Conservation (phyloP, 1,140 invertebrate genomes). For the Drosophila novamexicana region DNA sequence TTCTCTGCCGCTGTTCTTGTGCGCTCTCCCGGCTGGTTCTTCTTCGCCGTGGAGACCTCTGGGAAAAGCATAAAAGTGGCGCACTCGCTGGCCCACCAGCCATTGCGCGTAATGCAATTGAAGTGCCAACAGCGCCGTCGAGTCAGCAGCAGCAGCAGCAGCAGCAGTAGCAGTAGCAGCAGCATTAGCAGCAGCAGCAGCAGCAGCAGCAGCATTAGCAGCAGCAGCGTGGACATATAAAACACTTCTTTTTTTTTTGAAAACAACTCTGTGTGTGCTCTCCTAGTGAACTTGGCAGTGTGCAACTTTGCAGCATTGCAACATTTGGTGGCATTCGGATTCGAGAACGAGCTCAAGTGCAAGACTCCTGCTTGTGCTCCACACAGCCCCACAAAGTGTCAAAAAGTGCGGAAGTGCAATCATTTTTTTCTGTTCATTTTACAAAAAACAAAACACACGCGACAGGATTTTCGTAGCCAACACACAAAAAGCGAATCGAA, state of each 20-base stretch:
- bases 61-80: slow-evolving; percentile 84
- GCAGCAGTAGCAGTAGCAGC: slow-evolving; percentile 33
- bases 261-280: slow-evolving; percentile 30
- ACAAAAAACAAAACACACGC: slow-evolving; percentile 24
- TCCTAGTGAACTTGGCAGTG: slow-evolving; percentile 52
- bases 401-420: slow-evolving; percentile 47
- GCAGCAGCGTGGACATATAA: slow-evolving; percentile 54
- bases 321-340: slow-evolving; percentile 36
- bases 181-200: slow-evolving; percentile 33
- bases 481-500: not conserved
- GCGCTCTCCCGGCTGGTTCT: slow-evolving; percentile 53
- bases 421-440: slow-evolving; percentile 32
- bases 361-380: slow-evolving; percentile 17
- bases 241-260: slow-evolving; percentile 70
- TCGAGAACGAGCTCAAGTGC: slow-evolving; percentile 1
- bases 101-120: slow-evolving; percentile 84
- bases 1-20: slow-evolving; percentile 54
- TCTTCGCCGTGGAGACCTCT: slow-evolving; percentile 58
- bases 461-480: slow-evolving; percentile 39
- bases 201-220: slow-evolving; percentile 24
- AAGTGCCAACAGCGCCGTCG: slow-evolving; percentile 81
- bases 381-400: slow-evolving; percentile 24
- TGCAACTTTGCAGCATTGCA: slow-evolving; percentile 42
- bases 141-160: slow-evolving; percentile 45
- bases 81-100: slow-evolving; percentile 78